Base-by-base conservation (phyloP, 1,140 invertebrate species). In the Phthorimaea operculella region DNA sequence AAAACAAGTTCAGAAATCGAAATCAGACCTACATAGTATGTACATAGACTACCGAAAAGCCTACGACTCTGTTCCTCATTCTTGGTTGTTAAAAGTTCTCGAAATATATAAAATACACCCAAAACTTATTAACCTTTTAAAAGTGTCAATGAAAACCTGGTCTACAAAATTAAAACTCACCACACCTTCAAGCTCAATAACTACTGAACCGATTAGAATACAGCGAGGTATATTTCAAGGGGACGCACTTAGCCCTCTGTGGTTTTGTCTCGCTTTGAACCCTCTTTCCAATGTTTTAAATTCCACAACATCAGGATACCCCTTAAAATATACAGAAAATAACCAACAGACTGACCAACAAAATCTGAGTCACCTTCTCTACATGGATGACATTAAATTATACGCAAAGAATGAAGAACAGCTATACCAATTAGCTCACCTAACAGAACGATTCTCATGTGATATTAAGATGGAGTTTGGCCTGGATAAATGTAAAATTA, bases 211-310 rank as follows among this genome's bases (percentile, higher is more conserved):
- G 6, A 53, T 53, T 18, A 42, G n/a, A 28, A 53, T 53, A 42
- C 34, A 44, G 16, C 15, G 51, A 42, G 51, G 51, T 11, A 53
- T 53, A 39, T 53, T 53, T 18, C 51, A 53, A 28, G 51, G 51
- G 3, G 51, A 53, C 21, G 54, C 59, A 11, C 18, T 61, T 8
- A 59, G 59, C 14, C 59, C 62, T 10, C 3, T 61, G 7, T 53
- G 34, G 34, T 39, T 42, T 18, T 39, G 16, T 18, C 17, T 53
- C 17, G 14, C 36, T 10, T 18, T 48, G 45, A 48, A 48, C 16
- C 45, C 45, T 10, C n/a, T 48, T 18, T 48, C 45, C 11, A 39
- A 53, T 44, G 42, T 18, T 8, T 44, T 53, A 15, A 53, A 53
- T 16, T 18, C 14, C 42, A 17, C 39, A 7, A 53, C n/a, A 8